Base-by-base conservation (phyloP, 2,797 vertebrate genomes). In the Pempheris klunzingeri region DNA sequence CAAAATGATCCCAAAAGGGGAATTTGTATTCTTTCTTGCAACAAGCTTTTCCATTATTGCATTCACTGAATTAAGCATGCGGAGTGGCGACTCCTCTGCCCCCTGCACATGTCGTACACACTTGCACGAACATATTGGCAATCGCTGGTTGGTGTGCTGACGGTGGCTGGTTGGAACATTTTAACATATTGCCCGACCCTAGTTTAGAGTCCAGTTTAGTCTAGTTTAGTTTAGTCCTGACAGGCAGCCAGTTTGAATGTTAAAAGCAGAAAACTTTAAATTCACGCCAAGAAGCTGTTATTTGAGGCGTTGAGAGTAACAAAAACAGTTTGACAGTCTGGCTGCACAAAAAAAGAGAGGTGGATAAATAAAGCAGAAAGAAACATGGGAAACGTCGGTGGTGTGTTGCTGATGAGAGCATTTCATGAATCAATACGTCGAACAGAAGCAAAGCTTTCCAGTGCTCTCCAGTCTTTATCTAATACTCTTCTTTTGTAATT, bases 251-350 rank as follows among this genome's bases (percentile, higher is more conserved):
- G n/a, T 28, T 30, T 39, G 2, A 22, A 13, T 44, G 15, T 46
- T 18, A 46, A 52, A 43, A 58, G 34, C 12, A 14, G 50, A 52
- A 50, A 4, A 38, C n/a, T n/a, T 66, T 9, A 54, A 18, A 38
- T 17, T 8, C 1, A 32, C 32, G 30, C 38, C 57, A 58, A 46
- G 47, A 65, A 57, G 30, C 14, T 59, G 39, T 52, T 49, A 18
- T 41, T 30, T 53, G 10, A 18, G 57, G 41, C 36, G n/a, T n/a
- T n/a, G 28, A 17, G 1, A 32, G 22, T 36, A 57, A 46, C 7
- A 7, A 66, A 62, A 71, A 74, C 7, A 76, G 49, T 63, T 59
- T 28, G 50, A 66, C 24, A 24, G 57, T 20, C n/a, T 59, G 30
- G 1, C 4, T 65, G 2, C 20, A 9, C 1, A 12, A 15, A 34